Evolutionary conservation across 1,140 invertebrate genomes (phyloP).

Genomic region (Drosophila erecta): DNA sequence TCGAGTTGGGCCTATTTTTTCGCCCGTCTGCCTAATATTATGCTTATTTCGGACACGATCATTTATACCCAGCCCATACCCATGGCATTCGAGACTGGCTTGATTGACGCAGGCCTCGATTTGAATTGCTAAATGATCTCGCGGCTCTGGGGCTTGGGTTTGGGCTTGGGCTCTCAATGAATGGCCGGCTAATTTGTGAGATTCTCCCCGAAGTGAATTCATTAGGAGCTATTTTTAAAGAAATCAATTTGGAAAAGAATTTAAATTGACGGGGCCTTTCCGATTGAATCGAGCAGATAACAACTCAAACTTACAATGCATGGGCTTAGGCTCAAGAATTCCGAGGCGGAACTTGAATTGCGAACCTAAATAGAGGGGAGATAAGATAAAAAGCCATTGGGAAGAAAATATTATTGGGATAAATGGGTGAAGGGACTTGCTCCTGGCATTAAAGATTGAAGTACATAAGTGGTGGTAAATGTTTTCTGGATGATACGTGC

Average conservation of each 20-base stretch:
- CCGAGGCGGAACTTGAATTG: conserved; percentile 13
- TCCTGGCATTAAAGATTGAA: conserved; percentile 15
- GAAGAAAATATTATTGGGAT: background rate
- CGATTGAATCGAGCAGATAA: background rate
- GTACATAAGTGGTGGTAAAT: background rate
- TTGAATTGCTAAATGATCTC: conserved; percentile 74
- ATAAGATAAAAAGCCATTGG: background rate
- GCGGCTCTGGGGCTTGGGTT: background rate
- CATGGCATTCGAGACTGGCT: conserved; percentile 46
- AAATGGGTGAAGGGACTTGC: background rate
- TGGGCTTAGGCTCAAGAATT: conserved; percentile 3
- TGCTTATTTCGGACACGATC: conserved; percentile 40
- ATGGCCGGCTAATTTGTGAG: conserved; percentile 61
- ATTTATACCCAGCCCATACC: conserved; percentile 18
- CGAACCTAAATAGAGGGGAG: background rate
- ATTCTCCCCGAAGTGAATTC: conserved; percentile 64
- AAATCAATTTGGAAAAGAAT: conserved; percentile 48
- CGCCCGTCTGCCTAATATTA: conserved; percentile 40
- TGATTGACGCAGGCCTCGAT: conserved; percentile 62
- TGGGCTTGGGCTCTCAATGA: conserved; percentile 28
- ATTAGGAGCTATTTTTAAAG: conserved; percentile 63
- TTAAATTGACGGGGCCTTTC: conserved; percentile 33
- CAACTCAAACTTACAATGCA: background rate
- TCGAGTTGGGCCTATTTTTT: conserved; percentile 18
- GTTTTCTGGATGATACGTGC: background rate